Conservation (phyloP, 1,140 invertebrate species). For the Arion vulgaris region DNA sequence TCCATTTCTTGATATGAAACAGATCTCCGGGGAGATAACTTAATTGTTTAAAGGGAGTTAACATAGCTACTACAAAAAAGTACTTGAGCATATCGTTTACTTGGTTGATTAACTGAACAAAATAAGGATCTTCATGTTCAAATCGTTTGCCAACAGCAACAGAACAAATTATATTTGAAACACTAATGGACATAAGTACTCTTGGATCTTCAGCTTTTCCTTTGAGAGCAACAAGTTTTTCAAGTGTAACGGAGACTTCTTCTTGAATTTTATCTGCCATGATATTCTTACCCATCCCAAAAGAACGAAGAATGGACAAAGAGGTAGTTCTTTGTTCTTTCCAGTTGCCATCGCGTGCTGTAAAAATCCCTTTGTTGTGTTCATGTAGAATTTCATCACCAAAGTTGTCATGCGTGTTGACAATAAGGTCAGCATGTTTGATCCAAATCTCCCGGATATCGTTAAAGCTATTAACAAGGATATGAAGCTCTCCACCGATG, state of each 20-base stretch:
- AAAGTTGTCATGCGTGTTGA: not conserved
- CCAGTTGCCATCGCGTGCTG: conserved; percentile 4
- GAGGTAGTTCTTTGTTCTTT: conserved; percentile 2
- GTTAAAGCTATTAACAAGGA: not conserved
- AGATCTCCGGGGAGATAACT: not conserved
- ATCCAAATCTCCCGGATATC: not conserved
- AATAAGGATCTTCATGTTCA: conserved; percentile 2
- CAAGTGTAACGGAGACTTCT: not conserved
- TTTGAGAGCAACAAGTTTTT: not conserved
- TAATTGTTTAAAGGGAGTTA: not conserved
- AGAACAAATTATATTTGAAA: conserved; percentile 14
- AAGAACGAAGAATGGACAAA: not conserved
- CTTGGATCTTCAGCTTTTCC: not conserved
- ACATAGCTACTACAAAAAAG: not conserved
- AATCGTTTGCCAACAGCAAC: not conserved
- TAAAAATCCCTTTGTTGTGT: not conserved
- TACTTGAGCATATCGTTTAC: not conserved
- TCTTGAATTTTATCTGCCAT: conserved; percentile 4
- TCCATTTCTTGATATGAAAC: not conserved
- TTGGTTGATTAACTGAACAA: not conserved
- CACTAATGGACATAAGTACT: not conserved
- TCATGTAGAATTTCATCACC: not conserved
- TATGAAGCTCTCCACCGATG: not conserved
- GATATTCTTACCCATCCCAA: conserved; percentile 28
- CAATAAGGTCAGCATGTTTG: not conserved